Conservation (phyloP, 2,113 vertebrate species). For the Neogobius melanostomus region DNA sequence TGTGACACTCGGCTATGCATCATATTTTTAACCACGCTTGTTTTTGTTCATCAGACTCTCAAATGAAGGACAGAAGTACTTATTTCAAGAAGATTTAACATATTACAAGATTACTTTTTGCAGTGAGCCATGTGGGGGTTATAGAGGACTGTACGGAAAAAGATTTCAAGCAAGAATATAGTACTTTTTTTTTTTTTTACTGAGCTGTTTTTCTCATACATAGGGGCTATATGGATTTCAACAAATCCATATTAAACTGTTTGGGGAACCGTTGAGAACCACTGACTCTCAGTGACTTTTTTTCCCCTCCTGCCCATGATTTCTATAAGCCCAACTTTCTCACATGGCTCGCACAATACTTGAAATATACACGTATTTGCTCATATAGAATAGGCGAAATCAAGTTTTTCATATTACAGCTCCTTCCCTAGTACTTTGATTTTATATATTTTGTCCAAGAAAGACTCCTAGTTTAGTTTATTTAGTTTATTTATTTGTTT, state of each 20-base stretch:
- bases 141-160: slow-evolving; percentile 13
- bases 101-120: too few relatives aligned
- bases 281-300: neutral
- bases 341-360: neutral
- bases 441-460: slow-evolving; percentile 26
- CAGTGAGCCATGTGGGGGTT: neutral
- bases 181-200: neutral
- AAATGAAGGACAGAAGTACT: too few relatives aligned
- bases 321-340: neutral
- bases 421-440: slow-evolving; percentile 12
- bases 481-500: too few relatives aligned
- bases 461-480: neutral
- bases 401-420: too few relatives aligned
- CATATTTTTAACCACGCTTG: too few relatives aligned
- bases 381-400: too few relatives aligned
- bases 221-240: too few relatives aligned
- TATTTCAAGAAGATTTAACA: too few relatives aligned
- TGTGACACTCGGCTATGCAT: too few relatives aligned
- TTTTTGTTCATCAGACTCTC: too few relatives aligned
- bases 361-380: neutral
- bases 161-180: slow-evolving; percentile 4
- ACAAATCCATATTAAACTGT: too few relatives aligned
- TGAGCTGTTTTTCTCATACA: neutral
- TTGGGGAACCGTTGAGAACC: neutral
- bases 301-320: neutral